Evolutionary conservation across 2,797 vertebrate species (phyloP), one percentile per base, ranked within the genome.

Genomic region (Crax fasciolata): DNA sequence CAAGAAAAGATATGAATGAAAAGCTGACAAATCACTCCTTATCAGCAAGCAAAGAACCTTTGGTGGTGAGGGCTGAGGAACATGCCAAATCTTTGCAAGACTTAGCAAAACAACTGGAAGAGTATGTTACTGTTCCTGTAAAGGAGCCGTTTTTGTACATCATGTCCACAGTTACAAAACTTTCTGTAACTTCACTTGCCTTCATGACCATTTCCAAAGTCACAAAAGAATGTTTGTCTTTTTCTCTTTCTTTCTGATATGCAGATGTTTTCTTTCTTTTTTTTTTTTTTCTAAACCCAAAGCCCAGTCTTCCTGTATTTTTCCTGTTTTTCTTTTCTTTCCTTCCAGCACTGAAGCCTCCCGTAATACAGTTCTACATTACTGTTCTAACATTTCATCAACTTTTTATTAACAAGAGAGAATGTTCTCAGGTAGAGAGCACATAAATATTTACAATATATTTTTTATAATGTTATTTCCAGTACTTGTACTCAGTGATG

Each of bases 11-110:
- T 83, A 98, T 99, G 83, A 98, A 89, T 80, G 98, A 98, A 86
- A 99, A 98, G 96, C 98, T 99, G 54, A 98, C 98, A 82, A 97
- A 98, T 32, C 89, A 98, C 61, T 98, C 98, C 78, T 97, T 96
- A 93, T 99, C 98, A 0, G 97, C 98, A 19, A 97, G 96, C 93
- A 98, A 99, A 95, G 98, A 98, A 46, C 93, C 95, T 0, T 65
- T 99, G 18, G 99, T 99, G 89, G 96, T 95, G 72, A 95, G 83
- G 82, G 99, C 99, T 13, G 99, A 99, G 95, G 94, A 98, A 3
- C 99, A 99, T 5, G 99, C 99, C 0, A 97, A 97, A 49, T 96
- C 95, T 24, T 97, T 99, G 48, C 89, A 91, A 73, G 97, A 98
- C 44, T 95, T 98, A 90, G 99, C 99, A 16, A 98, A 98, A 78